Evolutionary conservation across 2,113 vertebrate genomes (phyloP).

Genomic region (Nothocercus nigrocapillus): DNA sequence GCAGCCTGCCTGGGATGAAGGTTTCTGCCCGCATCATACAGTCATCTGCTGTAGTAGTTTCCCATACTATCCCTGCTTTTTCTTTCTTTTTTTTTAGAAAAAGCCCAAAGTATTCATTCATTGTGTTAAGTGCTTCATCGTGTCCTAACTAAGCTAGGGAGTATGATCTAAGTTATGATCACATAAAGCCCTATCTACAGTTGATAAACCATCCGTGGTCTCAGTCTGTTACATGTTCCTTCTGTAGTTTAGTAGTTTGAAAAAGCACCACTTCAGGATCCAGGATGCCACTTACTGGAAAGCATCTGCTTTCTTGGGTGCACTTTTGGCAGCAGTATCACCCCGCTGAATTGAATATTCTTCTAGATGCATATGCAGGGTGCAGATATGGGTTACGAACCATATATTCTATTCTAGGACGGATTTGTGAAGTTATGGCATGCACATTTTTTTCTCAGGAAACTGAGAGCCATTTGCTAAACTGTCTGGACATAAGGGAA

Average conservation of each 20-base stretch:
- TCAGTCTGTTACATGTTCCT: constrained; percentile 21
- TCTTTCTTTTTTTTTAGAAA: neutral
- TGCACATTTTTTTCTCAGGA: neutral
- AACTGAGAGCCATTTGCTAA: neutral
- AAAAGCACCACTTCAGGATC: neutral
- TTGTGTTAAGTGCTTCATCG: neutral
- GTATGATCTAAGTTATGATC: neutral
- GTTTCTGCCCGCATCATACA: neutral
- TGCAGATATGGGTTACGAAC: neutral
- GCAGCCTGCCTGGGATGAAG: neutral
- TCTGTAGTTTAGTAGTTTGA: neutral
- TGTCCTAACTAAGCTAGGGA: neutral
- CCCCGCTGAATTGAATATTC: neutral
- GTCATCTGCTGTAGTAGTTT: neutral
- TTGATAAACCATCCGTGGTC: neutral
- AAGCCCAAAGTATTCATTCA: constrained; percentile 22
- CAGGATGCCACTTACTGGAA: neutral
- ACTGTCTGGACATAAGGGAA: neutral
- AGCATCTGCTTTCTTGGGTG: neutral
- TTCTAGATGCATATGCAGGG: neutral
- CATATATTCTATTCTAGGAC: neutral
- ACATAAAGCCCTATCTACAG: neutral
- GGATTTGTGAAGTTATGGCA: neutral
- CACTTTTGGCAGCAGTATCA: neutral
- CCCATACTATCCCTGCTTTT: neutral